Conservation (phyloP, 2,797 vertebrate species). For the Gymnoscopelus microlampas region DNA sequence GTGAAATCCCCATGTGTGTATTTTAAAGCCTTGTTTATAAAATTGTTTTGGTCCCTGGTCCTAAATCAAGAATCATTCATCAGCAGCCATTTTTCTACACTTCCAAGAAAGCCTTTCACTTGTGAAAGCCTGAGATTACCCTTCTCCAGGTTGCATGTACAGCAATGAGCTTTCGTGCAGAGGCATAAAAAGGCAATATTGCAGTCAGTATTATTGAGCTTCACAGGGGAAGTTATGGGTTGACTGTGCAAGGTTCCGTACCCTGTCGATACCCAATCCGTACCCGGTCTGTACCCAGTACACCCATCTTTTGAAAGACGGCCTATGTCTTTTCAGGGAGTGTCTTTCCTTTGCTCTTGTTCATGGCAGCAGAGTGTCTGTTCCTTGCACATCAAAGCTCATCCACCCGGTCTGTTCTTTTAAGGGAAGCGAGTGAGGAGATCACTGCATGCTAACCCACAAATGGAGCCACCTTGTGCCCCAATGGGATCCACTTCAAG, state of each 20-base stretch:
- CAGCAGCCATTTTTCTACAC: conserved; percentile 43
- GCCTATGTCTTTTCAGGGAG: conserved; percentile 51
- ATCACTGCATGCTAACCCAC: conserved; percentile 66
- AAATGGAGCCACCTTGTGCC: conserved; percentile 76
- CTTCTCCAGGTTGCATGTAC: conserved; percentile 49
- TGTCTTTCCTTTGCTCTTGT: conserved; percentile 62
- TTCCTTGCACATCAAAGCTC: conserved; percentile 74
- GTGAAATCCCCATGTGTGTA: conserved; percentile 51
- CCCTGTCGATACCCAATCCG: conserved; percentile 4
- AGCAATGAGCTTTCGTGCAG: background rate
- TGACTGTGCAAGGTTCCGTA: conserved; percentile 44
- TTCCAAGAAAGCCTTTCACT: conserved; percentile 51
- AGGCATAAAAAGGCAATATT: conserved; percentile 24
- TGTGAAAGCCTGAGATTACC: conserved; percentile 49
- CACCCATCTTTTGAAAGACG: conserved; percentile 37
- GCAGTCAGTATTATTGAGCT: conserved; percentile 32
- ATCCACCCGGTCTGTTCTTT: conserved; percentile 59
- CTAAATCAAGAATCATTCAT: conserved; percentile 59
- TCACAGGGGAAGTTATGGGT: conserved; percentile 18
- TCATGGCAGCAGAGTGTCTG: conserved; percentile 47
- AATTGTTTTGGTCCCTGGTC: conserved; percentile 62
- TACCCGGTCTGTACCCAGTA: conserved; percentile 37
- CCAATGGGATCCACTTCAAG: conserved; percentile 77
- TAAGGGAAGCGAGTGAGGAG: conserved; percentile 58
- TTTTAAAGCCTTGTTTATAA: conserved; percentile 57